phyloP scores from a whole-genome alignment of 1,140 invertebrate genomes.

The Dinoponera quadriceps region DNA sequence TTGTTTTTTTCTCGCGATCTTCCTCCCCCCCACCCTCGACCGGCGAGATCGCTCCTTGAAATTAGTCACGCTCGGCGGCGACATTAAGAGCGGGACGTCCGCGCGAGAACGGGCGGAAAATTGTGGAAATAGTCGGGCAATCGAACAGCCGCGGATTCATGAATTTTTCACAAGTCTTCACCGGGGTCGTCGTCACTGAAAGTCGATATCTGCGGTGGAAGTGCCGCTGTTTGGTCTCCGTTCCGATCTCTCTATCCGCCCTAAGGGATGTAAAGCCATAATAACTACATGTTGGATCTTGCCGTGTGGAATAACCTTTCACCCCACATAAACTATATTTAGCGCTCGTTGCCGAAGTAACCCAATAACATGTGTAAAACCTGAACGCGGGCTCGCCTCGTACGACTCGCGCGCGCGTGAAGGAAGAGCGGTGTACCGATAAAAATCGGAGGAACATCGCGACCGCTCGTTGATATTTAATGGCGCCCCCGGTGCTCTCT shows the following conservation, averaged over 20 bases:
- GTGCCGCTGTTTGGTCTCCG: slow-evolving; percentile 72
- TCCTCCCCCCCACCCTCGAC: no score
- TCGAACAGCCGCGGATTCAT: slow-evolving; percentile 74
- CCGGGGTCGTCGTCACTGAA: slow-evolving; percentile 76
- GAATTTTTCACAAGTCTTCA: slow-evolving; percentile 78
- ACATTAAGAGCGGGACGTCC: background rate
- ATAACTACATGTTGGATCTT: slow-evolving; percentile 36
- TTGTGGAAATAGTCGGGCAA: slow-evolving; percentile 46
- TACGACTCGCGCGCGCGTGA: background rate
- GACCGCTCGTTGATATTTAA: slow-evolving; percentile 26
- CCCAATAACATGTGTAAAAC: slow-evolving; percentile 32
- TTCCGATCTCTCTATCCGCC: slow-evolving; percentile 50
- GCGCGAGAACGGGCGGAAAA: slow-evolving; percentile 35
- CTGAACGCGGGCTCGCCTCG: background rate
- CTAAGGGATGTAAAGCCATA: slow-evolving; percentile 43
- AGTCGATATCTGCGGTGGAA: slow-evolving; percentile 75
- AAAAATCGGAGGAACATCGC: background rate
- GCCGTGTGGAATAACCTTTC: slow-evolving; percentile 22
- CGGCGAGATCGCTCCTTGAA: slow-evolving; percentile 14
- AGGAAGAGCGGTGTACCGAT: background rate
- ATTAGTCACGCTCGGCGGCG: slow-evolving; percentile 36
- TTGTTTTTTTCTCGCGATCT: no score
- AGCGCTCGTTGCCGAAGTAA: slow-evolving; percentile 34
- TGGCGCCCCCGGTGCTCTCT: background rate
- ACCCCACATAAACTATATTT: slow-evolving; percentile 37